A percentile compares a stretch with the other conserved stretches of the same genome.
phyloP scores from a whole-genome alignment of 2,797 vertebrate species.

The Periparus ater region DNA sequence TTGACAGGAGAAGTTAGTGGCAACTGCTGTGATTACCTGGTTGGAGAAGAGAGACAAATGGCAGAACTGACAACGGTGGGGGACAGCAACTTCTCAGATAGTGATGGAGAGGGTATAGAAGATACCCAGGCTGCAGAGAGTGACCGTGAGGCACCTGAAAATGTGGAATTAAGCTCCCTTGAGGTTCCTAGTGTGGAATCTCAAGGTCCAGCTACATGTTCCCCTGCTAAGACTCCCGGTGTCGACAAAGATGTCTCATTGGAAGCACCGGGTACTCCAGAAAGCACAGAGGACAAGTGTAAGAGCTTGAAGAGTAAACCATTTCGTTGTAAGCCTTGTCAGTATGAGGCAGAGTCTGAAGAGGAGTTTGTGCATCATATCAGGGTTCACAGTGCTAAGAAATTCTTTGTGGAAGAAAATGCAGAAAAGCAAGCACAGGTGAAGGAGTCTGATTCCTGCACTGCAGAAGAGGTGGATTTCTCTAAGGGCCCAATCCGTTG shows the following conservation, averaged over 20 bases:
- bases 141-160: slow-evolving; percentile 75
- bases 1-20: slow-evolving; percentile 81
- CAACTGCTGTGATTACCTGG: slow-evolving; percentile 79
- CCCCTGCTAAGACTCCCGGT: slow-evolving; percentile 51
- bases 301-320: slow-evolving; percentile 89
- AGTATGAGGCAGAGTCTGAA: slow-evolving; percentile 90
- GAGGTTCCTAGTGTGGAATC: slow-evolving; percentile 38
- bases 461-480: slow-evolving; percentile 77
- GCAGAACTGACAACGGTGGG: slow-evolving; percentile 92
- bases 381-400: slow-evolving; percentile 88
- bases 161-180: slow-evolving; percentile 66
- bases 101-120: slow-evolving; percentile 84
- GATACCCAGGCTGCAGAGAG: slow-evolving; percentile 71
- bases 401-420: slow-evolving; percentile 90
- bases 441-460: slow-evolving; percentile 70
- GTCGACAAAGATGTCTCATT: slow-evolving; percentile 53
- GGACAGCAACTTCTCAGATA: slow-evolving; percentile 88
- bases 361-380: slow-evolving; percentile 93
- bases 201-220: slow-evolving; percentile 22
- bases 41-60: slow-evolving; percentile 92
- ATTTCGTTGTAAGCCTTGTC: slow-evolving; percentile 93
- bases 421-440: slow-evolving; percentile 82
- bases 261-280: slow-evolving; percentile 39
- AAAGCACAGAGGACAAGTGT: slow-evolving; percentile 74
- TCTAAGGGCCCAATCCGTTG: slow-evolving; percentile 93